Evolutionary conservation across 1,140 invertebrate species (phyloP).

Genomic region (Zaprionus africanus): DNA sequence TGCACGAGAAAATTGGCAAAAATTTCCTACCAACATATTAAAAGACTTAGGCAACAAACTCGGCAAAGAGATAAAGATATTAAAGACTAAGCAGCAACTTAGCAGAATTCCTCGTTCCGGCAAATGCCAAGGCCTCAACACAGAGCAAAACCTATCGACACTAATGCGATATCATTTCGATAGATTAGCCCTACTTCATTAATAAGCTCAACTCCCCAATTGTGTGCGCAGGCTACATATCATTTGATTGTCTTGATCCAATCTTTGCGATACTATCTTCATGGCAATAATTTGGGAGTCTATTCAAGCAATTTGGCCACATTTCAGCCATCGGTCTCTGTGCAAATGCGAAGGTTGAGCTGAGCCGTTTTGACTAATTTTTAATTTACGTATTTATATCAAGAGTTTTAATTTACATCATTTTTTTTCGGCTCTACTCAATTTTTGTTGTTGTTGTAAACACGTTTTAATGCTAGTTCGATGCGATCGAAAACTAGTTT

Average conservation of each 20-base stretch:
- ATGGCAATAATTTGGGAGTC: constrained; percentile 19
- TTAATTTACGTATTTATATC: constrained; percentile 74
- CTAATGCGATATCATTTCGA: constrained; percentile 21
- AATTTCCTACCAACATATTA: not conserved
- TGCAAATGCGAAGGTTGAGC: constrained; percentile 71
- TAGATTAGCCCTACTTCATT: constrained; percentile 37
- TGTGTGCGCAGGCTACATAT: constrained; percentile 4
- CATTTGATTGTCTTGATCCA: not conserved
- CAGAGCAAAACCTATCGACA: constrained; percentile 14
- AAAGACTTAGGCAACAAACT: constrained; percentile 35
- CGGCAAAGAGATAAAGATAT: too few relatives aligned
- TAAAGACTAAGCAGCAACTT: too few relatives aligned
- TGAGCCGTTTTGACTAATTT: constrained; percentile 65
- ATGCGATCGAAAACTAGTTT: constrained; percentile 58
- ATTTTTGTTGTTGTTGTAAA: constrained; percentile 48
- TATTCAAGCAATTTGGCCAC: constrained; percentile 25
- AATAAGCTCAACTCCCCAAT: constrained; percentile 16
- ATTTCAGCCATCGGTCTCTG: constrained; percentile 7
- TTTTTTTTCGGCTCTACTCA: constrained; percentile 32
- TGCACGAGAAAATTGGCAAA: not conserved
- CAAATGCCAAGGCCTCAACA: constrained; percentile 35
- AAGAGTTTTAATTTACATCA: constrained; percentile 64
- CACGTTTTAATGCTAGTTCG: constrained; percentile 50
- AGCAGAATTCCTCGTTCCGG: not conserved
- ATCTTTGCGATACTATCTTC: constrained; percentile 20